Percentiles rank a stretch among this genome's conserved stretches.
These are phyloP conservation scores for Drosophila equinoxialis DNA, from an alignment of 1,140 invertebrate genomes.

Conservation along the genomic window DNA sequence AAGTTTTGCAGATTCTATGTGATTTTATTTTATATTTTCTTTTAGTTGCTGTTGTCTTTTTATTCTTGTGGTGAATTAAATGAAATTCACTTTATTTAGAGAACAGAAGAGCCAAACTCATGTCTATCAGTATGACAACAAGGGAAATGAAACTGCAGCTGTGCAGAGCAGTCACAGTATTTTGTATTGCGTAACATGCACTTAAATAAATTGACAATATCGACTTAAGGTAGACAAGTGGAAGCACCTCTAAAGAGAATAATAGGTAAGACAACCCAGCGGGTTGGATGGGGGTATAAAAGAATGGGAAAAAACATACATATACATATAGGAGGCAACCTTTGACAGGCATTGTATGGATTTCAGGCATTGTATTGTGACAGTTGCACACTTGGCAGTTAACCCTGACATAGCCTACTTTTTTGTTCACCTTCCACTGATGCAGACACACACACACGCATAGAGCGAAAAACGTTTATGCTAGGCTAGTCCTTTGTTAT, in stretches of 20 bases:
- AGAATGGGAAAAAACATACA: not conserved
- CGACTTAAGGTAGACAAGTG: constrained; percentile 30
- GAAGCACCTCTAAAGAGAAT: constrained; percentile 16
- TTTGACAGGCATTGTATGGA: constrained; percentile 34
- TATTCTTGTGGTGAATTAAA: constrained; percentile 7
- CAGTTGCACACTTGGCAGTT: constrained; percentile 33
- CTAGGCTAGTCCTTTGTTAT: constrained; percentile 3
- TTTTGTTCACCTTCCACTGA: not conserved
- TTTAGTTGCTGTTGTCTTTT: not conserved
- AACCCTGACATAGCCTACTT: constrained; percentile 39
- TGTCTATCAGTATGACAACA: constrained; percentile 16
- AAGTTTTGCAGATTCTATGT: not conserved
- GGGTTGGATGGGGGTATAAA: not conserved
- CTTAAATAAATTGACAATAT: constrained; percentile 77
- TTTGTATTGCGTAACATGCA: constrained; percentile 72
- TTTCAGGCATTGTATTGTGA: constrained; percentile 28
- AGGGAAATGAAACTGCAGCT: constrained; percentile 30
- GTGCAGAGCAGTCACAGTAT: constrained; percentile 6
- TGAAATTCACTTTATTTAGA: constrained; percentile 2
- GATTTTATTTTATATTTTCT: not conserved
- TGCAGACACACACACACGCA: constrained; percentile 22
- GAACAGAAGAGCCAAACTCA: not conserved
- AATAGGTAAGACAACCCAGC: not conserved
- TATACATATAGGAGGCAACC: not conserved
- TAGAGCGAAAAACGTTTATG: constrained; percentile 13